Percentiles rank a stretch among this genome's conserved stretches.
Evolutionary conservation across 2,113 vertebrate species (phyloP).

Genomic region (Nipponia nippon): DNA sequence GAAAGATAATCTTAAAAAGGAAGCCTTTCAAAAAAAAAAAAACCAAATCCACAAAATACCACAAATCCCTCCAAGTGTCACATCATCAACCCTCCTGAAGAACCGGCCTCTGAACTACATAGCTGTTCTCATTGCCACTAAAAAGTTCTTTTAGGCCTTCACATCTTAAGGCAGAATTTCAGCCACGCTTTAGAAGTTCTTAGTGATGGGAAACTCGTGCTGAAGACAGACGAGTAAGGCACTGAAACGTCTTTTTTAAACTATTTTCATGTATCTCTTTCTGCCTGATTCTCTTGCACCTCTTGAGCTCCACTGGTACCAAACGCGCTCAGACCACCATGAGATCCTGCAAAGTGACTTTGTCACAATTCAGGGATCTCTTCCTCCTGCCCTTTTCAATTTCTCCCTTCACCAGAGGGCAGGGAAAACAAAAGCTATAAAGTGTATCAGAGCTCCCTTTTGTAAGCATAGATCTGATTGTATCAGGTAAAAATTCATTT

Average conservation of each 20-base stretch:
- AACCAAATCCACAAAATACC: neutral
- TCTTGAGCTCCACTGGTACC: neutral
- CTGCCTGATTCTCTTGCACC: neutral
- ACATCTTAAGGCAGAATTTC: neutral
- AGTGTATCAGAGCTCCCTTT: neutral
- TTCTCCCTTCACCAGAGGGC: neutral
- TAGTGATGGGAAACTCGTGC: neutral
- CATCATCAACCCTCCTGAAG: neutral
- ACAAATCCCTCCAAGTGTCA: neutral
- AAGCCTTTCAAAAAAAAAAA: neutral
- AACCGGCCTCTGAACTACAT: rapidly evolving
- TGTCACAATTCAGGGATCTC: neutral
- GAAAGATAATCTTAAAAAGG: neutral
- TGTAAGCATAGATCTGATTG: rapidly evolving
- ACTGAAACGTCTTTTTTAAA: neutral
- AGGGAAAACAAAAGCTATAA: neutral
- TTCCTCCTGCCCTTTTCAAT: neutral
- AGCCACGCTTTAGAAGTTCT: neutral
- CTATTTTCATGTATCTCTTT: neutral
- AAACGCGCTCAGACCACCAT: rapidly evolving
- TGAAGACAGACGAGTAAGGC: neutral
- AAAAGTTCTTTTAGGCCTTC: neutral
- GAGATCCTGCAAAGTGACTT: neutral
- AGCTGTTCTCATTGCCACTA: no score
- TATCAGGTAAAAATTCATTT: rapidly evolving